phyloP scores from a whole-genome alignment of 2,797 vertebrate genomes.

The Spinus olivaceus region DNA sequence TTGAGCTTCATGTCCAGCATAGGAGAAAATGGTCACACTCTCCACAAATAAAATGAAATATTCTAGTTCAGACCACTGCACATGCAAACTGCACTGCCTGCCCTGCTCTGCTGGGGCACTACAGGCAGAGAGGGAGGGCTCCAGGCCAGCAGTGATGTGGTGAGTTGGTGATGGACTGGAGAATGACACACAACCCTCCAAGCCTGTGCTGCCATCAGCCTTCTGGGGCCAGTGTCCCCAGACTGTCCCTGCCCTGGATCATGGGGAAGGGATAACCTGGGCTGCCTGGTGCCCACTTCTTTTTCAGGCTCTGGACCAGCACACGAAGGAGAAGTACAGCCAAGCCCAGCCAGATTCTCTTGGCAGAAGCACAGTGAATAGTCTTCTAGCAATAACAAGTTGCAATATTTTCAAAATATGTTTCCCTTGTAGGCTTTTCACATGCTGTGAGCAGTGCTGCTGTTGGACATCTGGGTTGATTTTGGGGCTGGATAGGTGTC shows the following conservation, averaged over 20 bases:
- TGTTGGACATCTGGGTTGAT: background rate
- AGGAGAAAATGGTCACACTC: background rate
- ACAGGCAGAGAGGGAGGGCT: background rate
- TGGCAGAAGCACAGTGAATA: background rate
- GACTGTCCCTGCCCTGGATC: background rate
- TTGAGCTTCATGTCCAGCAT: background rate
- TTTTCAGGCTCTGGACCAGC: background rate
- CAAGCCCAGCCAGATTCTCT: background rate
- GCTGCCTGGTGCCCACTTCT: background rate
- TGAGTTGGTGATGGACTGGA: background rate
- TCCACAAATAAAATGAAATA: background rate
- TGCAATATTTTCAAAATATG: background rate
- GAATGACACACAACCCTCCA: background rate
- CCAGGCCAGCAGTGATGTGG: rapidly evolving
- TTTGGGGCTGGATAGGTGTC: background rate
- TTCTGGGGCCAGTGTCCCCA: background rate
- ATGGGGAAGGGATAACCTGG: background rate
- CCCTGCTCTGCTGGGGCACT: background rate
- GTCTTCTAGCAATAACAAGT: background rate
- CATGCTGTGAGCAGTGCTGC: background rate
- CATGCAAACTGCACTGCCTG: background rate
- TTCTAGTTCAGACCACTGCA: background rate
- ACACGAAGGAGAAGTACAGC: background rate
- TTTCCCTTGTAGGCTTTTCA: background rate
- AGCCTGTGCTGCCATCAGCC: background rate